Conservation (phyloP, 2,888 invertebrate species). For the Drosophila mulleri region DNA sequence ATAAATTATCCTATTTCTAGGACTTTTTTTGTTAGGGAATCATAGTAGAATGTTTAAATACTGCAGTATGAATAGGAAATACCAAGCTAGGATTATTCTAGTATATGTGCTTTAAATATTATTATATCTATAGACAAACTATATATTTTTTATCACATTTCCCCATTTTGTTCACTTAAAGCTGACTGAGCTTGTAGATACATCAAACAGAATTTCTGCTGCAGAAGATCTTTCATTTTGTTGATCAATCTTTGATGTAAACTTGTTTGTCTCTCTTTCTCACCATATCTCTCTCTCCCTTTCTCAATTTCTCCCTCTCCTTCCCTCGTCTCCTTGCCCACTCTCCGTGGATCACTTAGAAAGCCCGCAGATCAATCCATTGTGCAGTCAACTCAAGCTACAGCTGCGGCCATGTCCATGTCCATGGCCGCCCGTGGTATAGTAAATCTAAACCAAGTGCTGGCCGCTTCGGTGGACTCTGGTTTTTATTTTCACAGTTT, state of each 20-base stretch:
- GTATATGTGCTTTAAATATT: no score
- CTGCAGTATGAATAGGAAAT: no score
- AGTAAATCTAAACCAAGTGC: conserved; percentile 35
- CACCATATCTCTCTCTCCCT: neutral
- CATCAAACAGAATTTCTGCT: neutral
- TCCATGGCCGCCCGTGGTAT: neutral
- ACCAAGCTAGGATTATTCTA: no score
- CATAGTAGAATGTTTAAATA: no score
- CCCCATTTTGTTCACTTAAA: no score
- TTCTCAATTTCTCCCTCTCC: neutral
- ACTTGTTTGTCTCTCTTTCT: neutral
- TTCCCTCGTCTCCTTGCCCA: no score
- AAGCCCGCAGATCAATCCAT: conserved; percentile 17
- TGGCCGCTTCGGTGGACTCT: conserved; percentile 13
- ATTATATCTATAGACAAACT: no score
- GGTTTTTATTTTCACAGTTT: conserved; percentile 26
- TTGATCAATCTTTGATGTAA: neutral
- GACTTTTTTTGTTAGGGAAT: no score
- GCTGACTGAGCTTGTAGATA: no score
- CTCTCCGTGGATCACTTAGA: neutral
- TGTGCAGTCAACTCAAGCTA: conserved; percentile 20
- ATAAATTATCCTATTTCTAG: no score
- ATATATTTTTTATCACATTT: no score
- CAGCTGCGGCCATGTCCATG: conserved; percentile 5
- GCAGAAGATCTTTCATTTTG: neutral